These are phyloP conservation scores for Cryptotermes secundus DNA, from an alignment of 1,140 invertebrate genomes.

Conservation along the genomic window DNA sequence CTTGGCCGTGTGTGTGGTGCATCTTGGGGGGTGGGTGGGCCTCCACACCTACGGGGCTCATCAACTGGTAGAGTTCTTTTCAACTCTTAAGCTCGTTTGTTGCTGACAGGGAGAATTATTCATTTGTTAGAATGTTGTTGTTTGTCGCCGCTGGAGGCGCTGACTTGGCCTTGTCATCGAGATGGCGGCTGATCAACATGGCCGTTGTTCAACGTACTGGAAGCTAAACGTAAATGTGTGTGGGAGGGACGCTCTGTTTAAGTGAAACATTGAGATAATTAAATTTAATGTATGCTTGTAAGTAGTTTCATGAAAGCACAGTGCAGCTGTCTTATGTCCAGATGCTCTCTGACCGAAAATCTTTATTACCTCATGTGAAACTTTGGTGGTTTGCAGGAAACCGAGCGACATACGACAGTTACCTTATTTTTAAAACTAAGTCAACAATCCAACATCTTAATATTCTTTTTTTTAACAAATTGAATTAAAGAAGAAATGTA, in stretches of 20 bases:
- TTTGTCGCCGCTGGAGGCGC: conserved; percentile 4
- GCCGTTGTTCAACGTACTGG: background rate
- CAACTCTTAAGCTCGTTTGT: conserved; percentile 16
- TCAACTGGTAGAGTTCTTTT: conserved; percentile 2
- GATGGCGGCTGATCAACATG: conserved; percentile 9
- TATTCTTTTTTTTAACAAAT: too few relatives aligned
- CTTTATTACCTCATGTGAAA: too few relatives aligned
- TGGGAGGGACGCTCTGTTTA: conserved; percentile 2
- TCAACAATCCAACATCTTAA: too few relatives aligned
- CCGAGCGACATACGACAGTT: too few relatives aligned
- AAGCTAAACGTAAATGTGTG: background rate
- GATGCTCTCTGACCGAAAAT: too few relatives aligned
- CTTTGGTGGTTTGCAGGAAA: too few relatives aligned
- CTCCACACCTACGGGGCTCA: background rate
- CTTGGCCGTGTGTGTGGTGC: conserved; percentile 9
- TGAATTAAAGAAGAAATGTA: too few relatives aligned
- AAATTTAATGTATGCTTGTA: background rate
- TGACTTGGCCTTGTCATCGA: conserved; percentile 15
- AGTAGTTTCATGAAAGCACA: too few relatives aligned
- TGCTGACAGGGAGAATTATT: conserved; percentile 10
- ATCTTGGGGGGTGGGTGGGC: background rate
- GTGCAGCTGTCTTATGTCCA: too few relatives aligned
- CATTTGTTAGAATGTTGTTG: conserved; percentile 14
- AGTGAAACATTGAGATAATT: background rate
- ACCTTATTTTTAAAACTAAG: too few relatives aligned